phyloP scores from a whole-genome alignment of 2,113 vertebrate species.

The Burhinus bistriatus region DNA sequence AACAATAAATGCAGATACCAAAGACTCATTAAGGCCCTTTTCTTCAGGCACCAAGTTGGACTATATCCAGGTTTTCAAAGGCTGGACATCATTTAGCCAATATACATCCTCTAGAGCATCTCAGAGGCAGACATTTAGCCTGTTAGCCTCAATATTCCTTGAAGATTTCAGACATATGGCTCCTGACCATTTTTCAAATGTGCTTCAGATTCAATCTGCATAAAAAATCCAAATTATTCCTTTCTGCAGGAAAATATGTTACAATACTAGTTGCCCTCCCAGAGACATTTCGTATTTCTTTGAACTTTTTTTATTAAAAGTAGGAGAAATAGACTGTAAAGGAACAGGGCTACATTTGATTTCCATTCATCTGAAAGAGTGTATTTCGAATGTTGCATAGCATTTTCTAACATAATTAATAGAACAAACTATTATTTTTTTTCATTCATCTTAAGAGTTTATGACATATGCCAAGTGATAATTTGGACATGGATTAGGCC shows the following conservation, averaged over 20 bases:
- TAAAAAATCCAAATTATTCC: not conserved
- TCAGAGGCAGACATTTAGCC: not conserved
- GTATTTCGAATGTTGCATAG: not conserved
- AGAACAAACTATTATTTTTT: not conserved
- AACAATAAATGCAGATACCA: not conserved
- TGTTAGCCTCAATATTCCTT: not conserved
- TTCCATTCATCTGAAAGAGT: not conserved
- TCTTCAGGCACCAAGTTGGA: not conserved
- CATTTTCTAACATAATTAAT: not conserved
- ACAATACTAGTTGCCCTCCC: not conserved
- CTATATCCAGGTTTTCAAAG: slow-evolving; percentile 4
- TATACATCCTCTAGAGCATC: not conserved
- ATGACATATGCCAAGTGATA: not conserved
- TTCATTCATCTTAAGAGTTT: not conserved
- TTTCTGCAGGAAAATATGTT: not conserved
- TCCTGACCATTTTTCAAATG: not conserved
- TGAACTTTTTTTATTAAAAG: not conserved
- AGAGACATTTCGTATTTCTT: not conserved
- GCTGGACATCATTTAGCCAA: slow-evolving; percentile 10
- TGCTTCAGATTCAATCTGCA: not conserved
- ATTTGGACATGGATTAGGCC: not conserved
- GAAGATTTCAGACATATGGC: not conserved
- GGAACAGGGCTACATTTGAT: not conserved
- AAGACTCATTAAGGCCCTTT: not conserved
- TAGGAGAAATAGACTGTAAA: not conserved